phyloP scores from a whole-genome alignment of 2,888 invertebrate genomes.

The Folsomia candida region DNA sequence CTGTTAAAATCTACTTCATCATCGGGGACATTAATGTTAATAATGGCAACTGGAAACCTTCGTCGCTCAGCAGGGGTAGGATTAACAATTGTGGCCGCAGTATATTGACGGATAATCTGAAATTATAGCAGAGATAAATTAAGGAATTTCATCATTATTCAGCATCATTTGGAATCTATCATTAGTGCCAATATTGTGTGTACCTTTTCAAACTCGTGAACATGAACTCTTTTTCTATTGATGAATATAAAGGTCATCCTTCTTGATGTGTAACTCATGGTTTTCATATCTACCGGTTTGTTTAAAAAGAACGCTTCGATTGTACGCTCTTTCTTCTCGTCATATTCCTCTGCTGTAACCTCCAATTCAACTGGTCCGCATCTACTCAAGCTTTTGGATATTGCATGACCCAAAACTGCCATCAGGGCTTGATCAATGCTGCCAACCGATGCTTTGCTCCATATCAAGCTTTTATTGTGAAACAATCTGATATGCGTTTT shows the following conservation, averaged over 20 bases:
- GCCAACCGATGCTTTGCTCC: constrained; percentile 56
- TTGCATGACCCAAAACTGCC: constrained; percentile 52
- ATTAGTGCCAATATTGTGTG: constrained; percentile 21
- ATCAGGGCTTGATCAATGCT: constrained; percentile 54
- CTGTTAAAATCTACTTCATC: constrained; percentile 61
- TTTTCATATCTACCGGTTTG: constrained; percentile 44
- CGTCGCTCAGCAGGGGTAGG: constrained; percentile 49
- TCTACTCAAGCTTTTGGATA: constrained; percentile 50
- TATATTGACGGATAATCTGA: constrained; percentile 57
- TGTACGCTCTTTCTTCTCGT: constrained; percentile 15
- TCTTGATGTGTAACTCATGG: constrained; percentile 42
- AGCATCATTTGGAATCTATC: constrained; percentile 5
- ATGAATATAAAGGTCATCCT: constrained; percentile 57
- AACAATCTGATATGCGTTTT: constrained; percentile 56
- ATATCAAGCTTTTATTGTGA: constrained; percentile 57
- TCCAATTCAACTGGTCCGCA: constrained; percentile 29
- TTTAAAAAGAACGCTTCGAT: constrained; percentile 42
- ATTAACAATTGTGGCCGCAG: constrained; percentile 54
- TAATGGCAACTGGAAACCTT: constrained; percentile 57
- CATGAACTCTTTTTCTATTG: constrained; percentile 59
- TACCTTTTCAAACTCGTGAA: constrained; percentile 61
- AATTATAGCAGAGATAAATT: constrained; percentile 44
- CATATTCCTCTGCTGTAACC: constrained; percentile 17
- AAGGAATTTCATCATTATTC: background rate
- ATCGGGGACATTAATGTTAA: constrained; percentile 56